phyloP scores from a whole-genome alignment of 2,113 vertebrate species.

The Paraplagusia blochii region DNA sequence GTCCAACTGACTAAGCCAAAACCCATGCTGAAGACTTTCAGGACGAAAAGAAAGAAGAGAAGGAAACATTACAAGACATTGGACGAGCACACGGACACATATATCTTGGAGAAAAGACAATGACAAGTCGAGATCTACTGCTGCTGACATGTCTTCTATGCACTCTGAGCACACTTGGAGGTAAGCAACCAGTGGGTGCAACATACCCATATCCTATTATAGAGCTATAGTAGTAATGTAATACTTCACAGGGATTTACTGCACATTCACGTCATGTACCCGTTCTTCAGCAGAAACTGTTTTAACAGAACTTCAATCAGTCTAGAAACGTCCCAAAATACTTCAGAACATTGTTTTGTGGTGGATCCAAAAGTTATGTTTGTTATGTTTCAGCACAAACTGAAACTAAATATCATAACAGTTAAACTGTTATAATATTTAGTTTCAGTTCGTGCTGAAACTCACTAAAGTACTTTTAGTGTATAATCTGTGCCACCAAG shows the following conservation, averaged over 20 bases:
- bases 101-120: constrained; percentile 25
- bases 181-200: constrained; percentile 59
- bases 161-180: constrained; percentile 55
- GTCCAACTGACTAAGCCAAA: constrained; percentile 32
- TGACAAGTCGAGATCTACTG: constrained; percentile 61
- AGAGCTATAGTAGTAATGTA: background rate
- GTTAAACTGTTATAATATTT: too few species aligned
- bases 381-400: too few species aligned
- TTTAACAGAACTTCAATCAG: background rate
- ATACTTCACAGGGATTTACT: background rate
- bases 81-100: background rate
- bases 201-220: background rate
- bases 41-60: background rate
- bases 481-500: too few species aligned
- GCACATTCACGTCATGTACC: background rate
- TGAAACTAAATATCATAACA: too few species aligned
- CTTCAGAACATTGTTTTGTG: too few species aligned
- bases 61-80: background rate
- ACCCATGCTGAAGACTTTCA: constrained; percentile 3
- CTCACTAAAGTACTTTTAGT: too few species aligned
- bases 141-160: constrained; percentile 58
- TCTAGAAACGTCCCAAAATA: too few species aligned
- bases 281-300: background rate
- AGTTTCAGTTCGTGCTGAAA: too few species aligned
- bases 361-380: too few species aligned